Evolutionary conservation across 1,140 invertebrate species (phyloP).

Genomic region (Microplitis demolitor): DNA sequence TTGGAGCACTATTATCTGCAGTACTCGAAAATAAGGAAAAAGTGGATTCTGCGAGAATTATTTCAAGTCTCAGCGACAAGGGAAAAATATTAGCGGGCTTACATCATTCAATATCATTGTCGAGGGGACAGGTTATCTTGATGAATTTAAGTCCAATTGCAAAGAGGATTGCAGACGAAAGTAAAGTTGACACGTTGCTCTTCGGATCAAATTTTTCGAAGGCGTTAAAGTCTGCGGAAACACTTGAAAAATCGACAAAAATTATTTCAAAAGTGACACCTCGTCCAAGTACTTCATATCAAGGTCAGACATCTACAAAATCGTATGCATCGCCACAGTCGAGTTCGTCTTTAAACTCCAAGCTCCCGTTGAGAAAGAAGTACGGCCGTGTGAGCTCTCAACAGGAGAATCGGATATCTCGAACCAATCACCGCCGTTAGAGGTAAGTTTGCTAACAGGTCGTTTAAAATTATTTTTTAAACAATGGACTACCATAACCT

Average conservation of each 20-base stretch:
- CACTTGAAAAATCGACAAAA: slow-evolving; percentile 26
- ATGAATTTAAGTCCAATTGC: slow-evolving; percentile 7
- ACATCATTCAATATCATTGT: slow-evolving; percentile 10
- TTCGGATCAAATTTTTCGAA: slow-evolving; percentile 27
- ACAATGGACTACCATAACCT: neutral
- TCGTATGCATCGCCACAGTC: neutral
- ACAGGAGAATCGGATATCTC: neutral
- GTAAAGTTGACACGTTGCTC: slow-evolving; percentile 1
- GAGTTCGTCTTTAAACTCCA: neutral
- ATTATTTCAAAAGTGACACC: neutral
- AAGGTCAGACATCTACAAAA: neutral
- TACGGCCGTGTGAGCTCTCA: neutral
- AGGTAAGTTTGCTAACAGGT: neutral
- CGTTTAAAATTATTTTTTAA: neutral
- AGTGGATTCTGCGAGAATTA: neutral
- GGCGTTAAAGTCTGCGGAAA: slow-evolving; percentile 24
- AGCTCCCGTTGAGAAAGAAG: neutral
- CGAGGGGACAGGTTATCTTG: slow-evolving; percentile 3
- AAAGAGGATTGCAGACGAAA: slow-evolving; percentile 17
- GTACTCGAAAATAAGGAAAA: neutral
- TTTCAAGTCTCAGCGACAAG: neutral
- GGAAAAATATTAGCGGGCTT: slow-evolving; percentile 21
- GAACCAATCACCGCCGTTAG: neutral
- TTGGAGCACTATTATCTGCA: neutral
- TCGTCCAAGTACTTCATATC: neutral